Conservation (phyloP, 1,140 invertebrate genomes). For the Philopotamus ludificatus region DNA sequence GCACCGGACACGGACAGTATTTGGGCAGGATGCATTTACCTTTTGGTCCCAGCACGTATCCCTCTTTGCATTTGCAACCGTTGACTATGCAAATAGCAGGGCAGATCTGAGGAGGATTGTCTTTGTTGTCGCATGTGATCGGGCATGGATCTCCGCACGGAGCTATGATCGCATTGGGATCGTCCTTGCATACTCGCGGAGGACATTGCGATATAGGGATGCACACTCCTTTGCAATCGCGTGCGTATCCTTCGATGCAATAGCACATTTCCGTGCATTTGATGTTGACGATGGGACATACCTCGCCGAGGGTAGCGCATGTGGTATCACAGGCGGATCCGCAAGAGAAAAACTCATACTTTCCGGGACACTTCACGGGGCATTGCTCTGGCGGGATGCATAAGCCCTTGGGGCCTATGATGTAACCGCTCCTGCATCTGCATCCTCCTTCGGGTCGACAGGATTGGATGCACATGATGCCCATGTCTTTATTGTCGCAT, state of each 20-base stretch:
- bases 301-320: conserved; percentile 50
- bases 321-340: conserved; percentile 45
- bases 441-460: conserved; percentile 20
- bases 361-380: conserved; percentile 25
- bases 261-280: conserved; percentile 56
- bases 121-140: too few relatives aligned
- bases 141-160: conserved; percentile 35
- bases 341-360: conserved; percentile 50
- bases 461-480: neutral
- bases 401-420: neutral
- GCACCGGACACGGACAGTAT: conserved; percentile 7
- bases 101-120: conserved; percentile 14
- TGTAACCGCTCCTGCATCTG: conserved; percentile 17
- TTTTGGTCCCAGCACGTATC: conserved; percentile 16
- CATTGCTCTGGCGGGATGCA: conserved; percentile 25
- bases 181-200: conserved; percentile 9
- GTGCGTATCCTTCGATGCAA: conserved; percentile 53
- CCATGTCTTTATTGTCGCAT: conserved; percentile 21
- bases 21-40: conserved; percentile 18
- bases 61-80: too few relatives aligned
- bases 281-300: conserved; percentile 54
- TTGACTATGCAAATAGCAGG: conserved; percentile 27
- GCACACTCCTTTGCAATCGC: conserved; percentile 47
- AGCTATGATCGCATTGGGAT: conserved; percentile 16
- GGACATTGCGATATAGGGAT: conserved; percentile 47